These are phyloP conservation scores for Neodiprion pinetum DNA, from an alignment of 1,140 invertebrate genomes.

Conservation along the genomic window DNA sequence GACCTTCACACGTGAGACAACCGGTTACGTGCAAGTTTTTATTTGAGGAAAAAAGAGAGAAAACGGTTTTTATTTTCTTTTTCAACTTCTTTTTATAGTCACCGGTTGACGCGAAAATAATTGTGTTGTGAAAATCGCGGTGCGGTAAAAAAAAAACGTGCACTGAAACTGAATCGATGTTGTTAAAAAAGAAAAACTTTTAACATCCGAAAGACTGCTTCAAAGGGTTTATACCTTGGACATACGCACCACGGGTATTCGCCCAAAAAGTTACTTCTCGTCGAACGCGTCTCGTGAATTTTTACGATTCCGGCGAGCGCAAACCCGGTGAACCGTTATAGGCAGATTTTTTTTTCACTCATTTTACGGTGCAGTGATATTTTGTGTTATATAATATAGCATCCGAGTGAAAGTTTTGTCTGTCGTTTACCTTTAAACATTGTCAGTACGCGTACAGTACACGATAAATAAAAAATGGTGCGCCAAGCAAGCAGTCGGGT, in stretches of 20 bases:
- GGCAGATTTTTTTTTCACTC: neutral
- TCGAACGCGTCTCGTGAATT: neutral
- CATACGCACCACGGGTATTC: neutral
- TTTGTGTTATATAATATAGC: neutral
- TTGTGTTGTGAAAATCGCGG: neutral
- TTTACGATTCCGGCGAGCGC: neutral
- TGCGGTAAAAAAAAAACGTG: neutral
- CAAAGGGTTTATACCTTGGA: neutral
- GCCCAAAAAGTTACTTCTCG: neutral
- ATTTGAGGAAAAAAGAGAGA: neutral
- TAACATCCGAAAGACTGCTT: neutral
- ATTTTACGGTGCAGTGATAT: neutral
- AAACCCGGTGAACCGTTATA: slow-evolving; percentile 9
- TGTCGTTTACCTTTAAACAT: neutral
- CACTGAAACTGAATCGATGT: neutral
- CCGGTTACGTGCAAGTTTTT: neutral
- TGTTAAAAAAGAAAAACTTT: neutral
- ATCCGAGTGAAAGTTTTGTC: neutral
- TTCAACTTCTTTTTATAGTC: neutral
- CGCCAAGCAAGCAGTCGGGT: slow-evolving; percentile 39
- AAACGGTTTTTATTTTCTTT: neutral
- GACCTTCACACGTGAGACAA: neutral
- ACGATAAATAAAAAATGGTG: slow-evolving; percentile 37
- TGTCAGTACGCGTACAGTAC: neutral
- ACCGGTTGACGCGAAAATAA: neutral